Percentiles rank a stretch among this genome's conserved stretches.
Conservation (phyloP, 2,113 vertebrate genomes). For the Urocolius indicus region DNA sequence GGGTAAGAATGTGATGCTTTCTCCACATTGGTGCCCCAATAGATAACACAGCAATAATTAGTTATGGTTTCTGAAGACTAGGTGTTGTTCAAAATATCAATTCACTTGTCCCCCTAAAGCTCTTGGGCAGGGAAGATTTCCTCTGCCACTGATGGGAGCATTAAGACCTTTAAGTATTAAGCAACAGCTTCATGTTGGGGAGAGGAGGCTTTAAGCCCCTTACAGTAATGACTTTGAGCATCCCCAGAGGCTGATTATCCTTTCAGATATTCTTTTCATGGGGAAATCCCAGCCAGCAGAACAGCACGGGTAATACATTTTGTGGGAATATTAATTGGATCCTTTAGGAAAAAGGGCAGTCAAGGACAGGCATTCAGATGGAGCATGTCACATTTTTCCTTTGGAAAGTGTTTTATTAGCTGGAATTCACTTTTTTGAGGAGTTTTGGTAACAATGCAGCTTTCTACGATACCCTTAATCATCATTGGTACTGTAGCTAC, state of each 20-base stretch:
- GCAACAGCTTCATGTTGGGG: accelerated
- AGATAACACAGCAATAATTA: background rate
- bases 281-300: constrained; percentile 14
- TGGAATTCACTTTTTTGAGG: background rate
- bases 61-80: background rate
- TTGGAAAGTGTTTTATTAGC: background rate
- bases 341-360: constrained; percentile 32
- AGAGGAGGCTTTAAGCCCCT: background rate
- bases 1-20: background rate
- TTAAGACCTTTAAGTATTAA: background rate
- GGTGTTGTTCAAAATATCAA: background rate
- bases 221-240: background rate
- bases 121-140: background rate
- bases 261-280: background rate
- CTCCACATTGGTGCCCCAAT: background rate
- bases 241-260: background rate
- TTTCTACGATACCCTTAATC: background rate
- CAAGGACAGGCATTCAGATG: constrained; percentile 21
- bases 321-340: background rate
- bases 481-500: background rate
- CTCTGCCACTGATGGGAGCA: background rate
- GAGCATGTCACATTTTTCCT: background rate
- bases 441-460: background rate
- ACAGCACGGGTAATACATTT: background rate
- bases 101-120: background rate